Evolutionary conservation across 2,113 vertebrate species (phyloP), one percentile per base, ranked within the genome.

Genomic region (Nestor notabilis): DNA sequence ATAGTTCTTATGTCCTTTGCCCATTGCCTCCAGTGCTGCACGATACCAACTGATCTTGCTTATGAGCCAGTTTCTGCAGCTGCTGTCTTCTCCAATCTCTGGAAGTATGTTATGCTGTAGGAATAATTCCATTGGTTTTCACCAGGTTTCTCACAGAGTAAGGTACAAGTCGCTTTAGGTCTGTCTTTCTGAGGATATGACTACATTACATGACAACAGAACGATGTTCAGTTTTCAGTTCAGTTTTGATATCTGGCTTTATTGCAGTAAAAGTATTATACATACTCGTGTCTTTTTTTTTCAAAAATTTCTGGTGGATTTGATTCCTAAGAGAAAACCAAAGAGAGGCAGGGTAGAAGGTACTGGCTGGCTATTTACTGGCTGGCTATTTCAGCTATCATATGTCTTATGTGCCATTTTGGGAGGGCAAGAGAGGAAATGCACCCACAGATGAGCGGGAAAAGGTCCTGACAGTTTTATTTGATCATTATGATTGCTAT

Each of bases 161-260:
- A 82, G 11, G 41, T 55, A 37, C 29, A 55, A 70, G 20, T 76
- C 41, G 12, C 12, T 44, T 28, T n/a, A 37, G 50, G 10, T 69
- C 19, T 28, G 25, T 47, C 31, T 68, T 81, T 56, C 28, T 55
- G 29, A 47, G 69, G 29, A 37, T 20, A 9, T 24, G 65, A 37
- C 25, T 55, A 37, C 10, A 15, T 53, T 41, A 46, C 24, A 49
- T 53, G 25, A 46, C 21, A 83, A 78, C 52, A 39, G 12, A 58
- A 10, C 2, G 2, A 16, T 18, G 9, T 23, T n/a, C n/a, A 19
- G 24, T 31, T 9, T 25, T 49, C 2, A 1, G 16, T 23, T 82
- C 69, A 31, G 9, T 33, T 77, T 56, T 76, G 23, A 11, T 60
- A 58, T 13, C n/a, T 71, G 69, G 13, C 12, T 56, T 84, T 76